Evolutionary conservation across 2,888 invertebrate species (phyloP).

Genomic region (Lysandra coridon): DNA sequence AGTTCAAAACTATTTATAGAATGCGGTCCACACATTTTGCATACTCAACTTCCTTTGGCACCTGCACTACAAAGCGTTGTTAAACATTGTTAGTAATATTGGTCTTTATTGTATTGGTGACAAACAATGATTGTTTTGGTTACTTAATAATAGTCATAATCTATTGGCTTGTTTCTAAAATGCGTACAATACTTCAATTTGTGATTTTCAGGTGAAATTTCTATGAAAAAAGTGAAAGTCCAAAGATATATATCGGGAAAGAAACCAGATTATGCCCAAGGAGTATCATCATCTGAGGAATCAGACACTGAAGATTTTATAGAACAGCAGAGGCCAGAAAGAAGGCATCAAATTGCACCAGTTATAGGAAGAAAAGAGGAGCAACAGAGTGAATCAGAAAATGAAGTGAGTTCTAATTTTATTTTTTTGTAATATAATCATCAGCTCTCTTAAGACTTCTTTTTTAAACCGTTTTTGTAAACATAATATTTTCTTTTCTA

Average conservation of each 20-base stretch:
- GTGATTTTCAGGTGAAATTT: slow-evolving; percentile 89
- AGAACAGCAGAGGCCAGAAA: slow-evolving; percentile 77
- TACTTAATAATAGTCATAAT: too few species aligned
- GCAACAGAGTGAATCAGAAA: slow-evolving; percentile 65
- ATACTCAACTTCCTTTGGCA: too few species aligned
- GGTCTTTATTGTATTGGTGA: too few species aligned
- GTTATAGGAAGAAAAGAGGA: slow-evolving; percentile 62
- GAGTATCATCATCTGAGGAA: slow-evolving; percentile 91
- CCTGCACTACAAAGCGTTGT: too few species aligned
- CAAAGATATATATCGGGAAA: slow-evolving; percentile 99
- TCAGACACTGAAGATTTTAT: slow-evolving; percentile 94
- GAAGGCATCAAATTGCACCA: slow-evolving; percentile 62
- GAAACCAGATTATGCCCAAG: slow-evolving; percentile 96
- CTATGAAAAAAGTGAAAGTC: slow-evolving; percentile 99
- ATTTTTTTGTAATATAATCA: neutral
- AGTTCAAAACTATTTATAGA: too few species aligned
- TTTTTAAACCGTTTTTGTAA: too few species aligned
- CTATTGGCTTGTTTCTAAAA: neutral
- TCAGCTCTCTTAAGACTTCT: neutral
- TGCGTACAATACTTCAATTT: neutral
- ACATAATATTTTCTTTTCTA: neutral
- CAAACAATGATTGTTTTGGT: too few species aligned
- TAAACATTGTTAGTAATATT: too few species aligned
- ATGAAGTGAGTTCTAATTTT: slow-evolving; percentile 56
- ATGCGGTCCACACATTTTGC: too few species aligned